These are phyloP conservation scores for Conchocele bisecta DNA, from an alignment of 2,888 invertebrate species.

Conservation along the genomic window DNA sequence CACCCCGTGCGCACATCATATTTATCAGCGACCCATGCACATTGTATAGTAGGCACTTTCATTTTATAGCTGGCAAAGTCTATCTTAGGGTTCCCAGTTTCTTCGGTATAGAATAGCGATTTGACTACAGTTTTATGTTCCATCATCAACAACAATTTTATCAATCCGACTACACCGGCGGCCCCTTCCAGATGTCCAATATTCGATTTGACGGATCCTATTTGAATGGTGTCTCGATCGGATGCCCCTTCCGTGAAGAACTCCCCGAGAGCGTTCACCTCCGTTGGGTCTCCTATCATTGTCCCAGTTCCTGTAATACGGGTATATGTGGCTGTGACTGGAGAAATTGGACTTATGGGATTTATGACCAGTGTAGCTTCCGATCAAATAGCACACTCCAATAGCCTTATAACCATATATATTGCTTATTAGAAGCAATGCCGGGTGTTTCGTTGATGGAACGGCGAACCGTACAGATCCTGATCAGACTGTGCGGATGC, in stretches of 20 bases:
- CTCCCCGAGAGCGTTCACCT: slow-evolving; percentile 50
- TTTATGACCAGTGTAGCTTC: too few relatives aligned
- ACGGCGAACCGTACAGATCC: too few relatives aligned
- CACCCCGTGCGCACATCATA: slow-evolving; percentile 25
- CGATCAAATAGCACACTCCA: too few relatives aligned
- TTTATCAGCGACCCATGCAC: slow-evolving; percentile 28
- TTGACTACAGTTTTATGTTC: slow-evolving; percentile 61
- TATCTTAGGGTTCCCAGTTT: not conserved
- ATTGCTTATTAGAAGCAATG: too few relatives aligned
- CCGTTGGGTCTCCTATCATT: slow-evolving; percentile 66
- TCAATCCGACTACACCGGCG: slow-evolving; percentile 65
- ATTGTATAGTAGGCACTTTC: not conserved
- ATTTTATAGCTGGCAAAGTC: not conserved
- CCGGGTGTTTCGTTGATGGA: too few relatives aligned
- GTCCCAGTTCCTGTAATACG: slow-evolving; percentile 70
- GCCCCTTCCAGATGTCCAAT: slow-evolving; percentile 68
- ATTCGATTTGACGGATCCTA: slow-evolving; percentile 71
- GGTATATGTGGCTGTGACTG: too few relatives aligned
- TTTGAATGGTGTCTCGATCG: not conserved
- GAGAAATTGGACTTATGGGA: too few relatives aligned
- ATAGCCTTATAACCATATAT: too few relatives aligned
- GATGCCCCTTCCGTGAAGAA: slow-evolving; percentile 18
- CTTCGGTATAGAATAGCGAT: slow-evolving; percentile 56
- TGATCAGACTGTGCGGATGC: too few relatives aligned
- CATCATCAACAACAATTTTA: slow-evolving; percentile 70